These are phyloP conservation scores for Rousettus leschenaultii DNA, from an alignment of 2,113 vertebrate species.

Conservation along the genomic window DNA sequence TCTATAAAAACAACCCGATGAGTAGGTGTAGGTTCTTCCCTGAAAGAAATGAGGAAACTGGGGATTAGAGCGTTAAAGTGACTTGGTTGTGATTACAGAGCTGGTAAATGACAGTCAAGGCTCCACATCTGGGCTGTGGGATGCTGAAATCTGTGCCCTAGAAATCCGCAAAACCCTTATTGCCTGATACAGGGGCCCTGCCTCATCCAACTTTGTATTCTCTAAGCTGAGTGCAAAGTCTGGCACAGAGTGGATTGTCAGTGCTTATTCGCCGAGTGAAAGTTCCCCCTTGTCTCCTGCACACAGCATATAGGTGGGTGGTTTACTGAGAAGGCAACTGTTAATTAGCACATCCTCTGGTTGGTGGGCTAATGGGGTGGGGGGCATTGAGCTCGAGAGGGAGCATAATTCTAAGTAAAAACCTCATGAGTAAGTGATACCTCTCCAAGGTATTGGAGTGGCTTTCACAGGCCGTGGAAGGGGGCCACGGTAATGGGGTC, in stretches of 20 bases:
- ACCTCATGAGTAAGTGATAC: not conserved
- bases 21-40: not conserved
- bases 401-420: not conserved
- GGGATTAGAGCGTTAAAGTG: not conserved
- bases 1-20: not conserved
- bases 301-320: not conserved
- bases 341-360: not conserved
- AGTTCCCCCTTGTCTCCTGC: not conserved
- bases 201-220: not conserved
- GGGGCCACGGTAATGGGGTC: not conserved
- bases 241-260: not conserved
- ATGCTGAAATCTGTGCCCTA: not conserved
- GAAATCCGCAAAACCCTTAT: not conserved
- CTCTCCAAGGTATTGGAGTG: not conserved
- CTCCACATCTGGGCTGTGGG: not conserved
- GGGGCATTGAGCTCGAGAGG: accelerated
- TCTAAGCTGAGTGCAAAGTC: not conserved
- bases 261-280: not conserved
- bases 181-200: not conserved
- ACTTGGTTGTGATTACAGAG: not conserved
- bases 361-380: not conserved
- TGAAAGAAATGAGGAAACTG: not conserved
- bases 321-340: not conserved
- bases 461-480: not conserved
- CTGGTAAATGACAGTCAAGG: not conserved